A percentile compares a stretch with the other conserved stretches of the same genome.
These are phyloP conservation scores for Microcebus lehilahytsara DNA, from an alignment of 2,113 vertebrate genomes.

Conservation along the genomic window DNA sequence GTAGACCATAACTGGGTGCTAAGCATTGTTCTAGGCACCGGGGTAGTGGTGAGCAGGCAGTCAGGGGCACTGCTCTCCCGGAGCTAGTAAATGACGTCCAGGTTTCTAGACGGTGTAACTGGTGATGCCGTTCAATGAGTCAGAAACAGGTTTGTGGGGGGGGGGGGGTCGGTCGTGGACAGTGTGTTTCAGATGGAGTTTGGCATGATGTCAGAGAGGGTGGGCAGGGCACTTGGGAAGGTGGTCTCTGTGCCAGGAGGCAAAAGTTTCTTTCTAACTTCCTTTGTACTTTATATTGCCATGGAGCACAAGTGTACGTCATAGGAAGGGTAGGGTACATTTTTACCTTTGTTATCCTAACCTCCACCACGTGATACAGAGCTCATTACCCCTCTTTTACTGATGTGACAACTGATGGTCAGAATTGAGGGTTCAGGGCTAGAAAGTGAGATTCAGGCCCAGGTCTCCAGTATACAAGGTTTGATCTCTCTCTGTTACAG, in stretches of 20 bases:
- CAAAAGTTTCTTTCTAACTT: background rate
- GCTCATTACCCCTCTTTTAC: background rate
- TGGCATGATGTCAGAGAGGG: background rate
- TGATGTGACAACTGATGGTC: background rate
- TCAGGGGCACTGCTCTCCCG: background rate
- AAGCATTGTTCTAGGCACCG: background rate
- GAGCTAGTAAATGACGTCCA: background rate
- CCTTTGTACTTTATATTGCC: background rate
- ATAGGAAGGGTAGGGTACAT: background rate
- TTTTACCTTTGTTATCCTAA: background rate
- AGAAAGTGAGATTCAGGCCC: background rate
- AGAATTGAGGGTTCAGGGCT: background rate
- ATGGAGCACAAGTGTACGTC: background rate
- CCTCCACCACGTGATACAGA: background rate
- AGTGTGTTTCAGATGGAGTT: background rate
- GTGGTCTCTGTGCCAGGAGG: background rate
- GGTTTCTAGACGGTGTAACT: background rate
- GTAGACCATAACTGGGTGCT: background rate
- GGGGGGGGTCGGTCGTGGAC: background rate
- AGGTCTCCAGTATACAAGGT: background rate
- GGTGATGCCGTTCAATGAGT: background rate
- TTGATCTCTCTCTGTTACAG: background rate
- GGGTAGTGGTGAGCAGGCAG: background rate
- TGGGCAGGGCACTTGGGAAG: background rate
- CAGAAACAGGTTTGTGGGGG: background rate